A percentile compares a stretch with the other conserved stretches of the same genome.
Conservation (phyloP, 2,113 vertebrate species). For the Amphiprion ocellaris region DNA sequence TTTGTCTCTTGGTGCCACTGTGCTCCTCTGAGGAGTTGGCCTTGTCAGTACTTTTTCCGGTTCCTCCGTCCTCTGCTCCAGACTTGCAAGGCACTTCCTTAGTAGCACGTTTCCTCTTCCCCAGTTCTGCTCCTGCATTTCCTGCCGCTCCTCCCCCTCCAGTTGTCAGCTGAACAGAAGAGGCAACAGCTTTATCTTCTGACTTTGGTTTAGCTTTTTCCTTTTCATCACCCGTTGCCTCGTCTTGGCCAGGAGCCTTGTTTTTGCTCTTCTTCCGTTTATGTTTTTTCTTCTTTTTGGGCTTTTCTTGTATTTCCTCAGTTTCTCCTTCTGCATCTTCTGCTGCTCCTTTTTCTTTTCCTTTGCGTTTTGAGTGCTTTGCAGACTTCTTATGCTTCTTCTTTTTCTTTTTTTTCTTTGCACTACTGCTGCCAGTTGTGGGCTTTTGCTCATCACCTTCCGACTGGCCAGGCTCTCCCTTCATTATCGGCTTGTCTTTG, state of each 20-base stretch:
- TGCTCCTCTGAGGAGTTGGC: slow-evolving; percentile 86
- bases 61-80: slow-evolving; percentile 70
- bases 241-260: slow-evolving; percentile 71
- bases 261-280: slow-evolving; percentile 92
- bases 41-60: slow-evolving; percentile 71
- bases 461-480: slow-evolving; percentile 55
- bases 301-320: slow-evolving; percentile 85
- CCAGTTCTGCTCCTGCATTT: slow-evolving; percentile 76
- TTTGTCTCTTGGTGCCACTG: slow-evolving; percentile 82
- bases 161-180: slow-evolving; percentile 47
- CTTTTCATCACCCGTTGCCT: slow-evolving; percentile 67
- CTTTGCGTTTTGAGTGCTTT: slow-evolving; percentile 90
- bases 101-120: slow-evolving; percentile 85
- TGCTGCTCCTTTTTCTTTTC: slow-evolving; percentile 83
- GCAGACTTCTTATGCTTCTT: slow-evolving; percentile 98
- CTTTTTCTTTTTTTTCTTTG: slow-evolving; percentile 92
- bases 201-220: slow-evolving; percentile 76
- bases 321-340: slow-evolving; percentile 85
- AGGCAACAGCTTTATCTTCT: slow-evolving; percentile 71
- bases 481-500: slow-evolving; percentile 60
- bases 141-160: slow-evolving; percentile 54
- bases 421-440: slow-evolving; percentile 68
- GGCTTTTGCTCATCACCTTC: slow-evolving; percentile 74
- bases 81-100: slow-evolving; percentile 86
- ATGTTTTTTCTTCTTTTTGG: slow-evolving; percentile 94